Evolutionary conservation across 1,140 invertebrate species (phyloP).

Genomic region (Marisa cornuarietis): DNA sequence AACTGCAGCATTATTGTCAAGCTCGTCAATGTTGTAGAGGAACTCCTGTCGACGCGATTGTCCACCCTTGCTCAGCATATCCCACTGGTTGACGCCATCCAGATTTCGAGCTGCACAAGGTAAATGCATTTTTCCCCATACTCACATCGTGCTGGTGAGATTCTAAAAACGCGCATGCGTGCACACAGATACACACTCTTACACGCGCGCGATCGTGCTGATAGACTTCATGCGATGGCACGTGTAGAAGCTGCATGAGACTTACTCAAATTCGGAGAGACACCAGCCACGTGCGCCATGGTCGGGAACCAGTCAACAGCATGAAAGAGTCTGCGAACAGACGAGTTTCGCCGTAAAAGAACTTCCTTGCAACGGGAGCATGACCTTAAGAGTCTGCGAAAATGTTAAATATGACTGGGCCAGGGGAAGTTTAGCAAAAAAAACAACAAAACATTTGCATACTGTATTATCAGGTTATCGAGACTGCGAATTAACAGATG

Average conservation of each 20-base stretch:
- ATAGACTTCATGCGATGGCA: too few relatives aligned
- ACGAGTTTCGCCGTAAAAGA: too few relatives aligned
- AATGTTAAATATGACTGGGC: too few relatives aligned
- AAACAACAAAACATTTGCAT: too few relatives aligned
- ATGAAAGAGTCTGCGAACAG: constrained; percentile 13
- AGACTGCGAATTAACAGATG: too few relatives aligned
- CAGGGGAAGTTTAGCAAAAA: too few relatives aligned
- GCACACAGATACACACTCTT: not conserved
- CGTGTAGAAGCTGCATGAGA: not conserved
- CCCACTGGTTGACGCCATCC: constrained; percentile 42
- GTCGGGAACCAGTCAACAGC: constrained; percentile 20
- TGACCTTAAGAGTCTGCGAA: too few relatives aligned
- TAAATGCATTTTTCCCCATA: not conserved
- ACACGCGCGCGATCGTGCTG: not conserved
- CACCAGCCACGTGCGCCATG: constrained; percentile 9
- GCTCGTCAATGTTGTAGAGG: constrained; percentile 37
- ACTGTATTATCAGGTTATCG: too few relatives aligned
- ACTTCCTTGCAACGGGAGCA: too few relatives aligned
- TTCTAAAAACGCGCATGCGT: not conserved
- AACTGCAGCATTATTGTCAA: constrained; percentile 40
- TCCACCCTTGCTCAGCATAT: constrained; percentile 21
- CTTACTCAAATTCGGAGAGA: not conserved
- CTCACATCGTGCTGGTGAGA: too few relatives aligned
- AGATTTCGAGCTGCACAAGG: constrained; percentile 31
- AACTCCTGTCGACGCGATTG: constrained; percentile 28